Evolutionary conservation across 2,113 vertebrate species (phyloP).

Genomic region (Campylomormyrus tamandua): DNA sequence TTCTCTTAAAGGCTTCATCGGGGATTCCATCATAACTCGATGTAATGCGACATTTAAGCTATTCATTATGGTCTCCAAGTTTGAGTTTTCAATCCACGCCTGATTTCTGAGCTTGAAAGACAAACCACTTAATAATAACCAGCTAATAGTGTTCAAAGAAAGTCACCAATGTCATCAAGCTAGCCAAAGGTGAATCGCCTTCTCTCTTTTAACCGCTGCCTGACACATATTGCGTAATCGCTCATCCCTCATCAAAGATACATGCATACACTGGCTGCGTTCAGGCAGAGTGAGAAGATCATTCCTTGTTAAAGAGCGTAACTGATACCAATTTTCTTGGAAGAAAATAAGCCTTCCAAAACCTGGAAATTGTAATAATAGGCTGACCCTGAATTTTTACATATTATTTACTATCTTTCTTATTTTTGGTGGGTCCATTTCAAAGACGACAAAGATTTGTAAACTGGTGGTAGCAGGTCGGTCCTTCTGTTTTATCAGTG

Average conservation of each 20-base stretch:
- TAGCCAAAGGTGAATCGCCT: neutral
- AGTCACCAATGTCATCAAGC: neutral
- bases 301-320: slow-evolving; percentile 22
- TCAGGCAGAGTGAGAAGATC: slow-evolving; percentile 32
- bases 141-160: neutral
- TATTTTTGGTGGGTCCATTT: neutral
- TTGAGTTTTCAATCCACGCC: neutral
- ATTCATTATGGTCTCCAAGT: neutral
- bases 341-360: neutral
- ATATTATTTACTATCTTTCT: neutral
- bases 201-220: neutral
- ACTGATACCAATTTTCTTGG: neutral
- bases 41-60: neutral
- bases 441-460: neutral
- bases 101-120: neutral
- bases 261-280: slow-evolving; percentile 22
- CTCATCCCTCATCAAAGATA: slow-evolving; percentile 48
- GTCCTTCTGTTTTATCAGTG: neutral
- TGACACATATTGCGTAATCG: slow-evolving; percentile 24
- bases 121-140: neutral
- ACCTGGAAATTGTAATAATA: neutral
- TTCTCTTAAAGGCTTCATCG: neutral
- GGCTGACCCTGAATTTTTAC: neutral
- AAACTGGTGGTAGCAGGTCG: neutral
- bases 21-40: neutral